Evolutionary conservation across 2,113 vertebrate species (phyloP).

Genomic region (Salminus brasiliensis): DNA sequence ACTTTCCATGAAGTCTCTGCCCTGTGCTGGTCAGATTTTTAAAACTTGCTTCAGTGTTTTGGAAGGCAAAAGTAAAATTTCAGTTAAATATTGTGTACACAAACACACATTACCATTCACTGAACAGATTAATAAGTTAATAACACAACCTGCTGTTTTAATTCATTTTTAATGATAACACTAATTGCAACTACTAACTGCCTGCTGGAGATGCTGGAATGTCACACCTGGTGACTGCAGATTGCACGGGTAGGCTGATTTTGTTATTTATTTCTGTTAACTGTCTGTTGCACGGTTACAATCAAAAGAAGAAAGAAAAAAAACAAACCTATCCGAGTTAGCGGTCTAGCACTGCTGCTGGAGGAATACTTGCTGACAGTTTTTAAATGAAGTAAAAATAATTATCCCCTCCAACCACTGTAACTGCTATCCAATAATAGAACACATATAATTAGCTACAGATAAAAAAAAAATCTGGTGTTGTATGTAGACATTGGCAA

Average conservation of each 20-base stretch:
- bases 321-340: too few relatives aligned
- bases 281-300: background rate
- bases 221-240: background rate
- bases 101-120: background rate
- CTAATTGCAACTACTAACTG: constrained; percentile 15
- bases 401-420: too few relatives aligned
- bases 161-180: background rate
- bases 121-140: background rate
- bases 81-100: background rate
- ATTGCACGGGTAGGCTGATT: background rate
- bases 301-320: too few relatives aligned
- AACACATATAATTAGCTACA: too few relatives aligned
- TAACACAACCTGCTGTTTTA: background rate
- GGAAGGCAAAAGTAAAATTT: background rate
- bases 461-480: too few relatives aligned
- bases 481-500: too few relatives aligned
- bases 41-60: too few relatives aligned
- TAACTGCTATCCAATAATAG: too few relatives aligned
- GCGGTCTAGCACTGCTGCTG: background rate
- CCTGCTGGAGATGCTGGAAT: background rate
- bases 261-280: background rate
- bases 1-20: background rate
- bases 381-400: too few relatives aligned
- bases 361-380: background rate
- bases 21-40: background rate